phyloP scores from a whole-genome alignment of 2,888 invertebrate species.

The Platypus cylindrus region DNA sequence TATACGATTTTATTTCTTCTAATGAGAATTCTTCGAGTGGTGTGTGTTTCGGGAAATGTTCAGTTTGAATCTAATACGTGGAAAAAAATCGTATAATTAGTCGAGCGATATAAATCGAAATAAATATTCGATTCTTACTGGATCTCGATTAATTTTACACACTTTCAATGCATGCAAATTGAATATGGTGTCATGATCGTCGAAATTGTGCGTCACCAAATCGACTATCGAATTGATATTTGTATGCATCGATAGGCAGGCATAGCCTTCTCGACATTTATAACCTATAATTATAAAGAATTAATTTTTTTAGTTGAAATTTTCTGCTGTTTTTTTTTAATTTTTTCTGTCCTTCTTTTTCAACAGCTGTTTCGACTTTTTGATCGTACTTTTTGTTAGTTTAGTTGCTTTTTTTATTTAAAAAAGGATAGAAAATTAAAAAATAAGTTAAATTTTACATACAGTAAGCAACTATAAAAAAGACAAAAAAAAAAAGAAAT shows the following conservation, averaged over 20 bases:
- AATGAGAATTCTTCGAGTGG: conserved; percentile 27
- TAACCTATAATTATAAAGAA: conserved; percentile 22
- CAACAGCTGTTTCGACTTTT: no score
- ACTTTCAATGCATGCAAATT: conserved; percentile 49
- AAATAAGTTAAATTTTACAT: no score
- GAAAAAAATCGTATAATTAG: neutral
- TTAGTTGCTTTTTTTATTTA: no score
- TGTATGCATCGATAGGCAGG: conserved; percentile 50
- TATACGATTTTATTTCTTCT: conserved; percentile 27
- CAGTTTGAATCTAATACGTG: conserved; percentile 19
- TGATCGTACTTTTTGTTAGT: no score
- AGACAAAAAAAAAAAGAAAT: no score
- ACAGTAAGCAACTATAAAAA: no score
- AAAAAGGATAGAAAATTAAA: no score
- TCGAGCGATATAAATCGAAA: neutral
- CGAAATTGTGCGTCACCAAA: conserved; percentile 41
- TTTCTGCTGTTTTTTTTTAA: no score
- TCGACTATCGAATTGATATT: conserved; percentile 44
- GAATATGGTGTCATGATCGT: conserved; percentile 38
- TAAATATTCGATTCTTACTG: conserved; percentile 18
- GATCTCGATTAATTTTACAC: conserved; percentile 38
- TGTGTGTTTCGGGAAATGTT: conserved; percentile 26
- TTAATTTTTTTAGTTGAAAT: no score
- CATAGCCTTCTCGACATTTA: conserved; percentile 40
- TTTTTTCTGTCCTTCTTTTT: no score